Percentiles rank a stretch among this genome's conserved stretches.
Evolutionary conservation across 2,797 vertebrate species (phyloP).

Genomic region (Microctenopoma stevenorrisi): DNA sequence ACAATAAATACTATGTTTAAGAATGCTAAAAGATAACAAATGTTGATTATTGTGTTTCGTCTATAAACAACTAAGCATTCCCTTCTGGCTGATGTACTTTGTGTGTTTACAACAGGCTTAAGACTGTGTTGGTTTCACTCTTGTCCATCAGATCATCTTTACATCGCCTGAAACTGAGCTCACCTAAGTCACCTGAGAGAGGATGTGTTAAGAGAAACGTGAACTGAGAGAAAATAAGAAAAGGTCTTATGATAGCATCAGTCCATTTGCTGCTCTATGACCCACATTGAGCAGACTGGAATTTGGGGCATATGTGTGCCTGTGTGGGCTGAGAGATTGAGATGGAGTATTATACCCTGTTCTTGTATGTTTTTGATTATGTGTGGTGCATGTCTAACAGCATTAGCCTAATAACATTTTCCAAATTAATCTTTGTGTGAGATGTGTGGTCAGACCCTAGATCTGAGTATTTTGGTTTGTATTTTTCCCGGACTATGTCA

Average conservation of each 20-base stretch:
- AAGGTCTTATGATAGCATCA: conserved; percentile 20
- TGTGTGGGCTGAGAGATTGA: conserved; percentile 23
- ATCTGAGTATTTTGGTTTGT: conserved; percentile 34
- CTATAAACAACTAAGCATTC: conserved; percentile 21
- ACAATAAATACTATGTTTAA: conserved; percentile 30
- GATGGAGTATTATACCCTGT: conserved; percentile 45
- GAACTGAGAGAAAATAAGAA: conserved; percentile 7
- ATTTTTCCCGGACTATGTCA: conserved; percentile 44
- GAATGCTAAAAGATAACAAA: conserved; percentile 21
- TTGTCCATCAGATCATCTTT: conserved; percentile 30
- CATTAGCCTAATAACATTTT: conserved; percentile 34
- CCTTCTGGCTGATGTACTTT: conserved; percentile 8
- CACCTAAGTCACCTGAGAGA: conserved; percentile 10
- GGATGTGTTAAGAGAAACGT: background rate
- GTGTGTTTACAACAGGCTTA: conserved; percentile 12
- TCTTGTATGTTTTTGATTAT: conserved; percentile 56
- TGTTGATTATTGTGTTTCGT: conserved; percentile 17
- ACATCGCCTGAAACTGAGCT: conserved; percentile 15
- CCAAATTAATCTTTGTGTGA: conserved; percentile 53
- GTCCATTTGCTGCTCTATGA: conserved; percentile 41
- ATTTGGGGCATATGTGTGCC: conserved; percentile 47
- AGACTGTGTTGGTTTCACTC: conserved; percentile 24
- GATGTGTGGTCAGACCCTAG: conserved; percentile 7
- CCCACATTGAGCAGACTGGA: conserved; percentile 42
- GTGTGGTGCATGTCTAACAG: conserved; percentile 55